A percentile compares a stretch with the other conserved stretches of the same genome.
Evolutionary conservation across 2,888 invertebrate genomes (phyloP).

Genomic region (Chymomyza procnemis): DNA sequence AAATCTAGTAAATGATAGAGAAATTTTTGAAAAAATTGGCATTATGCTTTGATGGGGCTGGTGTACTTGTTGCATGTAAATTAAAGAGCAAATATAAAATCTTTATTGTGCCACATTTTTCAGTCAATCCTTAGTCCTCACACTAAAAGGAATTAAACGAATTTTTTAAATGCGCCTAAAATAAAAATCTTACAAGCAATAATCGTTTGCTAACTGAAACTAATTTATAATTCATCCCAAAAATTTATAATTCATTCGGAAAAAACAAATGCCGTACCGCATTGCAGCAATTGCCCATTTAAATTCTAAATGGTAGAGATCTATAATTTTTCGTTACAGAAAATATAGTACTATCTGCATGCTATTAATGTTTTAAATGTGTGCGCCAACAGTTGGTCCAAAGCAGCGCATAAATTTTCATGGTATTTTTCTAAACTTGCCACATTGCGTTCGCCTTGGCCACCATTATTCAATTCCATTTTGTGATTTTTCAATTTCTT

Average conservation of each 20-base stretch:
- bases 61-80: too few relatives aligned
- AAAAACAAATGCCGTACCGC: not conserved
- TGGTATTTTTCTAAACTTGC: slow-evolving; percentile 51
- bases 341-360: not conserved
- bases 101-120: too few relatives aligned
- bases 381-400: not conserved
- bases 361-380: not conserved
- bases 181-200: too few relatives aligned
- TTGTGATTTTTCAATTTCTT: slow-evolving; percentile 65
- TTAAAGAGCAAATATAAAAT: too few relatives aligned
- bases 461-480: slow-evolving; percentile 62
- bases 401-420: slow-evolving; percentile 54
- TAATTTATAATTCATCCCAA: not conserved
- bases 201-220: not conserved
- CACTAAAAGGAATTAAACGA: too few relatives aligned
- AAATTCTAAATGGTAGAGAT: not conserved
- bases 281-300: not conserved
- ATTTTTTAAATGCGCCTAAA: too few relatives aligned
- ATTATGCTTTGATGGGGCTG: too few relatives aligned
- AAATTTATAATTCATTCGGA: not conserved
- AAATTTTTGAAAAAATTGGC: too few relatives aligned
- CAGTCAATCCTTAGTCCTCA: too few relatives aligned
- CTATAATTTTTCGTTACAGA: not conserved
- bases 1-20: too few relatives aligned
- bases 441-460: slow-evolving; percentile 24